Base-by-base conservation (phyloP, 2,888 invertebrate species). In the Halictus ligatus region DNA sequence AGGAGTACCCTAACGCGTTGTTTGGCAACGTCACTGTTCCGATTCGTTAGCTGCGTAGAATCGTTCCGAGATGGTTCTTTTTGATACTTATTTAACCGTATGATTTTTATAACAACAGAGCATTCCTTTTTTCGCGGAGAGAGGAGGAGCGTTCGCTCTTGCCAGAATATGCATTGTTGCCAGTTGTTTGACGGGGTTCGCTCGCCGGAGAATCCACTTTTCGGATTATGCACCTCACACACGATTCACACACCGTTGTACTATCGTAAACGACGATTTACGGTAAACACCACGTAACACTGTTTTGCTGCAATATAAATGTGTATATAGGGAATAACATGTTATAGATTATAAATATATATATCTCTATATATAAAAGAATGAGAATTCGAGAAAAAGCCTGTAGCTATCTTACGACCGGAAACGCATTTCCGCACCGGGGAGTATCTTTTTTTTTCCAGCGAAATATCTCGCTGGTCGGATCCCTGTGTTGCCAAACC, bases 231-330 rank as follows among this genome's bases (percentile, higher is more conserved):
- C 87, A 82, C 83, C 75, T 79, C 58, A 21, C 35, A 80, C 82
- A 78, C 80, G 71, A 82, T 72, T 84, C 76, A 83, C 50, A 71
- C 82, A 82, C 75, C 77, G 83, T 87, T 85, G 80, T 84, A 89
- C 88, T 75, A 75, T 85, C 81, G 89, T 69, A 35, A 40, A 21
- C 13, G 71, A 84, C 84, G 73, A 35, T 82, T 79, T 85, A 88
- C 86, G 87, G 87, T 89, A 92, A 92, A 58, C 58, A 90, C 43
- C 71, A 89, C 84, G 88, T 82, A 40, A 89, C 80, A 90, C 85
- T 89, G 86, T 91, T 94, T 94, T 94, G 94, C 93, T 94, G 94
- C 94, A 94, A 94, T 94, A 94, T 95, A 95, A 95, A 94, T 95
- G 95, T 95, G 94, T 95, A 95, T 94, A 95, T 95, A 95, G 93